Conservation (phyloP, 2,113 vertebrate species). For the Macquaria australasica region DNA sequence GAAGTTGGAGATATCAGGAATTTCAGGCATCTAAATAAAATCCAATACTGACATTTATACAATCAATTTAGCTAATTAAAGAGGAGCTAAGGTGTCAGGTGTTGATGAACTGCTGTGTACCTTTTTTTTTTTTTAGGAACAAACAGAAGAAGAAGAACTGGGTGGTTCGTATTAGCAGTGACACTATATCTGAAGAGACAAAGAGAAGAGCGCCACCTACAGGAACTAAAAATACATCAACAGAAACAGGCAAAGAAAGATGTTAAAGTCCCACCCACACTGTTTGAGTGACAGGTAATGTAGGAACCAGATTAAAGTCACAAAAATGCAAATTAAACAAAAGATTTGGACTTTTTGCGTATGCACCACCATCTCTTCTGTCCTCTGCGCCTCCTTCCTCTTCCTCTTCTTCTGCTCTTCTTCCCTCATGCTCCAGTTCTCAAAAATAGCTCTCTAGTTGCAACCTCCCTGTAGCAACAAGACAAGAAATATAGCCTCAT, state of each 20-base stretch:
- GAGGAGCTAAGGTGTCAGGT: too few species aligned
- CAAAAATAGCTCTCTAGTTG: constrained; percentile 49
- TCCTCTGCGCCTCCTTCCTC: background rate
- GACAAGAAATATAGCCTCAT: constrained; percentile 37
- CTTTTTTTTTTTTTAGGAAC: too few species aligned
- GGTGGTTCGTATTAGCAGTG: too few species aligned
- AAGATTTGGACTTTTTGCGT: background rate
- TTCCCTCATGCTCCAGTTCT: constrained; percentile 53
- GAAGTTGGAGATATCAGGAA: too few species aligned
- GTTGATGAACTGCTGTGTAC: too few species aligned
- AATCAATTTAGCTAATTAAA: background rate
- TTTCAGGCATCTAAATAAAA: background rate
- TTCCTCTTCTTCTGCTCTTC: background rate
- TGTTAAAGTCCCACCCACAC: background rate
- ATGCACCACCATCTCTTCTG: background rate
- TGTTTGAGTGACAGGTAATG: background rate
- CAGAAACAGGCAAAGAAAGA: background rate
- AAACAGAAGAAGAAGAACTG: background rate
- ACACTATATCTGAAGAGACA: background rate
- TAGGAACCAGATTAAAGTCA: too few species aligned
- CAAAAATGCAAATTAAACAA: background rate
- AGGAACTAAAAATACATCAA: too few species aligned
- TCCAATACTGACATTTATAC: background rate
- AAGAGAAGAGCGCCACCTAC: background rate
- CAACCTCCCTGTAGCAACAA: constrained; percentile 42